phyloP scores from a whole-genome alignment of 2,888 invertebrate species.

The Epinotia bilunana region DNA sequence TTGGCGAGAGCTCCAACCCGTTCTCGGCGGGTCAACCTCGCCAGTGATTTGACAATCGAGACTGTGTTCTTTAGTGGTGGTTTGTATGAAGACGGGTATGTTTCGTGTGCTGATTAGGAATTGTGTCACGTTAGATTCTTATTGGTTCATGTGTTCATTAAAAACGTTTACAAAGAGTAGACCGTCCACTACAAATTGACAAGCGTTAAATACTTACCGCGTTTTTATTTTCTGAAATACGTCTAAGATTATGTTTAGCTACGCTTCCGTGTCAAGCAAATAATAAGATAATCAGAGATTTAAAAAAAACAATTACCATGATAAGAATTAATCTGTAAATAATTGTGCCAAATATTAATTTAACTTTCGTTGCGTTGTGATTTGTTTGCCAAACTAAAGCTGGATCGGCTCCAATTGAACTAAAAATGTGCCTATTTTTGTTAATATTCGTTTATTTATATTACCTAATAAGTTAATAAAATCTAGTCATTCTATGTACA shows the following conservation, averaged over 20 bases:
- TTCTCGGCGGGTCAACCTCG: constrained; percentile 55
- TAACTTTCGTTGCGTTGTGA: constrained; percentile 44
- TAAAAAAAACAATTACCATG: constrained; percentile 1
- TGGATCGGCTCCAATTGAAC: constrained; percentile 5
- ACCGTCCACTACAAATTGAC: constrained; percentile 38
- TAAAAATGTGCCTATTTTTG: constrained; percentile 41
- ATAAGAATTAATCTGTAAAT: constrained; percentile 47
- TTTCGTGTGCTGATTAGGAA: constrained; percentile 34
- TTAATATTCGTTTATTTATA: constrained; percentile 39
- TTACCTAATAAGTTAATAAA: constrained; percentile 39
- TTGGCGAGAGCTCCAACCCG: constrained; percentile 68
- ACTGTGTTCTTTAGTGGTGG: constrained; percentile 47
- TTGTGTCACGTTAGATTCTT: constrained; percentile 19
- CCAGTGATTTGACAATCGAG: constrained; percentile 34
- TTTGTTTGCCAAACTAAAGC: constrained; percentile 15
- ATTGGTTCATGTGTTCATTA: constrained; percentile 30
- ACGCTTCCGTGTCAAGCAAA: constrained; percentile 32
- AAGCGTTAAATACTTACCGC: not conserved
- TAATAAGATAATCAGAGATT: constrained; percentile 21
- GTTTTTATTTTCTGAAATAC: constrained; percentile 4
- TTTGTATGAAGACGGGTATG: constrained; percentile 45
- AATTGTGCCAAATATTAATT: constrained; percentile 51
- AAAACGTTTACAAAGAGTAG: constrained; percentile 36
- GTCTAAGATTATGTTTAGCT: not conserved
- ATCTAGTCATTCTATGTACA: constrained; percentile 81